These are phyloP conservation scores for Psylliodes chrysocephalus DNA, from an alignment of 2,888 invertebrate genomes.

Conservation along the genomic window DNA sequence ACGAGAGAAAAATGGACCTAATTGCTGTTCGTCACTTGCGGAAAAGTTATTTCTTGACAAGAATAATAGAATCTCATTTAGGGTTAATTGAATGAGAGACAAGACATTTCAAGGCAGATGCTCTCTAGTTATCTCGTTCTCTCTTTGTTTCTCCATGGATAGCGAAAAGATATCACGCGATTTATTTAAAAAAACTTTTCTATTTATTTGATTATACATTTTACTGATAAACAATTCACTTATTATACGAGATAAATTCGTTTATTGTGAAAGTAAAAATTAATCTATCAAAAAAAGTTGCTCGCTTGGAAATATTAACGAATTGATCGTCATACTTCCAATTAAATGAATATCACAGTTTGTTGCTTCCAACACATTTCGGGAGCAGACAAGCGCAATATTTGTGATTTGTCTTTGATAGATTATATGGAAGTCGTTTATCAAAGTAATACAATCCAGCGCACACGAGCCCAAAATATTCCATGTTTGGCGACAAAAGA, in stretches of 20 bases:
- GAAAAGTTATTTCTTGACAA: slow-evolving; percentile 36
- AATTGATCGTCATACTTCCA: slow-evolving; percentile 50
- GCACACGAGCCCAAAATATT: too few relatives aligned
- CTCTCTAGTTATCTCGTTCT: background rate
- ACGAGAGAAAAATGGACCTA: slow-evolving; percentile 42
- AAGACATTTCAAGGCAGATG: slow-evolving; percentile 14
- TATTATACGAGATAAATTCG: background rate
- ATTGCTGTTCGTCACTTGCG: slow-evolving; percentile 35
- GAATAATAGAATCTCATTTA: slow-evolving; percentile 36
- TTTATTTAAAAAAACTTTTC: background rate
- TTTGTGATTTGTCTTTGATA: slow-evolving; percentile 65
- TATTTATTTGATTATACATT: background rate
- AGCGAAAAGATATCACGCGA: background rate
- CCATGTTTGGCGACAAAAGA: too few relatives aligned
- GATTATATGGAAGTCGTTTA: slow-evolving; percentile 62
- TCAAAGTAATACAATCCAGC: slow-evolving; percentile 56
- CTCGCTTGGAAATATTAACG: slow-evolving; percentile 31
- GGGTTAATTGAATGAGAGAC: slow-evolving; percentile 33
- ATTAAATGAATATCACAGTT: slow-evolving; percentile 52
- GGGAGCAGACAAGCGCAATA: slow-evolving; percentile 50
- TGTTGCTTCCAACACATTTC: slow-evolving; percentile 48
- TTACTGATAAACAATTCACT: too few relatives aligned
- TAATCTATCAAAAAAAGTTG: slow-evolving; percentile 14
- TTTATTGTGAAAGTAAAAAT: slow-evolving; percentile 5
- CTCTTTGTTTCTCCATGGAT: background rate